These are phyloP conservation scores for Prionailurus viverrinus DNA, from an alignment of 2,113 vertebrate species.

Conservation along the genomic window DNA sequence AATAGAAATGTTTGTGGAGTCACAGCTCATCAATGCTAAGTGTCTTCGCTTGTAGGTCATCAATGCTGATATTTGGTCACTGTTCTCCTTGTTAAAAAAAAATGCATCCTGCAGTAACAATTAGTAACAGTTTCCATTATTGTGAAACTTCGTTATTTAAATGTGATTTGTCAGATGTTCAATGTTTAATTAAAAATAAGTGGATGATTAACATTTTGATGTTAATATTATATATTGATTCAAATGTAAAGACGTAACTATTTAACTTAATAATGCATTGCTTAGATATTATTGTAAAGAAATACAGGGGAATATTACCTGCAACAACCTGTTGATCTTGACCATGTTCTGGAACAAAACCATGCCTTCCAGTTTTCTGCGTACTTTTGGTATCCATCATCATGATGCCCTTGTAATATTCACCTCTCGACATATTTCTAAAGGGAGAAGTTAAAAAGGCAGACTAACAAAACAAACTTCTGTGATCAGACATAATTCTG, in stretches of 20 bases:
- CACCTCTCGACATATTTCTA: not conserved
- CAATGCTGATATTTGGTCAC: not conserved
- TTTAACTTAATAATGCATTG: not conserved
- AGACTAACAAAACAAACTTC: not conserved
- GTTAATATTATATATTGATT: not conserved
- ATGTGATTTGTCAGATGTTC: not conserved
- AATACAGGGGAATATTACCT: not conserved
- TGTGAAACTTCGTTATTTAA: constrained; percentile 25
- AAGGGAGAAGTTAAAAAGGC: not conserved
- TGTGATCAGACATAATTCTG: not conserved
- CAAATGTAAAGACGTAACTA: not conserved
- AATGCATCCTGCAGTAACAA: not conserved
- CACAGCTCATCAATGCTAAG: too few species aligned
- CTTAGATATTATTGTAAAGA: not conserved
- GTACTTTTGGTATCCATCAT: not conserved
- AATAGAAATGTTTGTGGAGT: not conserved
- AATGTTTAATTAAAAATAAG: constrained; percentile 52
- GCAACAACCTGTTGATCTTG: not conserved
- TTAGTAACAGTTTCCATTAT: not conserved
- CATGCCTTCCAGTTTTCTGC: accelerated
- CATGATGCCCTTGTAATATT: not conserved
- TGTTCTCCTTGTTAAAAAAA: not conserved
- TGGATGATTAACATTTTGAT: not conserved
- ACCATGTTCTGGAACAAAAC: not conserved
- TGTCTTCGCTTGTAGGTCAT: not conserved